These are phyloP conservation scores for Bos javanicus DNA, from an alignment of 2,113 vertebrate genomes.

Conservation along the genomic window DNA sequence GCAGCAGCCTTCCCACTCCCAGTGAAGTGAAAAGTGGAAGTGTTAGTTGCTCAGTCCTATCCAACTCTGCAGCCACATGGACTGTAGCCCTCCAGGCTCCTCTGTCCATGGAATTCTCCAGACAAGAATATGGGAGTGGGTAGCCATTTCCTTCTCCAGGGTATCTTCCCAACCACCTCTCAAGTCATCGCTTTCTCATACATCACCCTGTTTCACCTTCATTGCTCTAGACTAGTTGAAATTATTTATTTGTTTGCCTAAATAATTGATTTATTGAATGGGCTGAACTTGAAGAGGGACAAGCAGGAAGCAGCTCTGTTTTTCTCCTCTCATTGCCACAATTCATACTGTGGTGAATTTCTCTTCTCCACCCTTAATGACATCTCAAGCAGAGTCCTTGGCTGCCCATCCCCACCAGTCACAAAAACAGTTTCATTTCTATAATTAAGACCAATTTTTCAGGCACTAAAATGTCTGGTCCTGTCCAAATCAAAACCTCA, in stretches of 20 bases:
- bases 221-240: background rate
- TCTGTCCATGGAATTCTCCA: background rate
- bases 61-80: background rate
- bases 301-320: background rate
- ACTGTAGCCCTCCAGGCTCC: background rate
- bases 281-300: background rate
- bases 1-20: background rate
- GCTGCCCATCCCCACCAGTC: background rate
- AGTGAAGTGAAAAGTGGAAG: background rate
- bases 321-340: background rate
- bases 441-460: slow-evolving; percentile 41
- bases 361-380: background rate
- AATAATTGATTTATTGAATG: background rate
- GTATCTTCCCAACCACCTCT: background rate
- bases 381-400: background rate
- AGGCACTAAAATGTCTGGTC: background rate
- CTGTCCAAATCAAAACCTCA: slow-evolving; percentile 19
- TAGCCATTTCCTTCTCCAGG: background rate
- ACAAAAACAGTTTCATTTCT: slow-evolving; percentile 1
- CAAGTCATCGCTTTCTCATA: background rate
- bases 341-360: background rate
- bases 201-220: background rate
- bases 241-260: background rate
- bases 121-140: background rate
- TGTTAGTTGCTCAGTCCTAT: background rate